Evolutionary conservation across 2,113 vertebrate genomes (phyloP), one percentile per base, ranked within the genome.

Genomic region (Callaeas wilsoni): DNA sequence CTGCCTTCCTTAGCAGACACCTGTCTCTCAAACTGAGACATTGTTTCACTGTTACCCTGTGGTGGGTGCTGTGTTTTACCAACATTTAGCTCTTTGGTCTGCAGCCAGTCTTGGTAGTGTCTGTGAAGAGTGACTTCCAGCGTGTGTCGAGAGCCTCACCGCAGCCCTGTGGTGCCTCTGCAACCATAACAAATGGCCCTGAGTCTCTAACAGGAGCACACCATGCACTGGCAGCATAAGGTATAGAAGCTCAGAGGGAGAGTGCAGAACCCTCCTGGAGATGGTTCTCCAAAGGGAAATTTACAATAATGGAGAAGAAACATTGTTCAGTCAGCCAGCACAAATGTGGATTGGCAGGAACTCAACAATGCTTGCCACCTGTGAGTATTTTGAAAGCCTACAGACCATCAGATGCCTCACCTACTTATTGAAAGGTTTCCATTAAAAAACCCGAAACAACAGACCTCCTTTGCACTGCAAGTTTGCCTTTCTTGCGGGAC

Each of bases 171-270:
- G 23, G 35, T 60, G 33, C 27, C 90, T 22, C 44, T 69, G 44
- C 5, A 25, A 44, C 1, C 23, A 13, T 20, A 42, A 35, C 37
- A 56, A 84, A 37, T 9, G 20, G 19, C 25, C n/a, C 1, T 33
- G 63, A 64, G 30, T 16, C 22, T 47, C n/a, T 33, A 15, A 52
- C 50, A 44, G 23, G 15, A 2, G 3, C 39, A 21, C n/a, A 3
- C 15, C 19, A 0, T 42, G 6, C 13, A 4, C n/a, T 55, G 26
- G 35, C 46, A 23, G 14, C 7, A 2, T 16, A 35, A 26, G 15
- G 12, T n/a, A n/a, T 2, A 53, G 16, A 42, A 3, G 8, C 18
- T 86, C 33, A 33, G n/a, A 25, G 7, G 27, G 55, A 60, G 27
- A 57, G 21, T 46, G 52, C 29, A 57, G 56, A 70, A 60, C 13